Conservation (phyloP, 2,797 vertebrate genomes). For the Epinephelus coioides region DNA sequence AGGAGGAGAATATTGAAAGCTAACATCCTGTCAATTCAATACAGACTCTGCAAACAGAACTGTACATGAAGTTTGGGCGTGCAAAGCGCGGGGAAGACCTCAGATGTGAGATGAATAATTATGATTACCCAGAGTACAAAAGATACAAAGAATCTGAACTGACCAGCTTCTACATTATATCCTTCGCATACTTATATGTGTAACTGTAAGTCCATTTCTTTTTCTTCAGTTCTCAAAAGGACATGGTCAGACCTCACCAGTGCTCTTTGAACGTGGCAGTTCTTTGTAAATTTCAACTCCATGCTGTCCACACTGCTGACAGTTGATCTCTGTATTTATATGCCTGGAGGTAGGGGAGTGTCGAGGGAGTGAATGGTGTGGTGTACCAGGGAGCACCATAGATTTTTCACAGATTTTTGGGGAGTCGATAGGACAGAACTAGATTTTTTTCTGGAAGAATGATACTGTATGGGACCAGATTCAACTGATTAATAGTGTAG, state of each 20-base stretch:
- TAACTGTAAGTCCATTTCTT: background rate
- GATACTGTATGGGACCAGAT: background rate
- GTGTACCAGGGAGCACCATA: no score
- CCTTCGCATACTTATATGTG: background rate
- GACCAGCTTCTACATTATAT: background rate
- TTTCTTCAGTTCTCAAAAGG: background rate
- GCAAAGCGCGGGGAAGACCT: background rate
- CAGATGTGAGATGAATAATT: conserved; percentile 31
- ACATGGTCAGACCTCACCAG: background rate
- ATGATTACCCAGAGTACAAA: conserved; percentile 13
- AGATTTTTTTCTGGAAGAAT: background rate
- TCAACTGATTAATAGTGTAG: background rate
- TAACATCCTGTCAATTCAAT: conserved; percentile 45
- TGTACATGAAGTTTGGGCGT: background rate
- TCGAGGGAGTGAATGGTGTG: no score
- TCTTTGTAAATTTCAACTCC: no score
- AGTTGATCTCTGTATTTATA: background rate
- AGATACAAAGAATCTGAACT: conserved; percentile 2
- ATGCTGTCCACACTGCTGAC: no score
- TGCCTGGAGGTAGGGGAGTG: no score
- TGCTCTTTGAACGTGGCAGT: background rate
- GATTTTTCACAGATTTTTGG: no score
- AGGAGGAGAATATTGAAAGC: conserved; percentile 54
- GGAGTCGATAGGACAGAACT: no score
- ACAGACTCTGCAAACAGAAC: conserved; percentile 48